Percentiles rank a stretch among this genome's conserved stretches.
Evolutionary conservation across 2,113 vertebrate species (phyloP).

Genomic region (Peromyscus polionotus): DNA sequence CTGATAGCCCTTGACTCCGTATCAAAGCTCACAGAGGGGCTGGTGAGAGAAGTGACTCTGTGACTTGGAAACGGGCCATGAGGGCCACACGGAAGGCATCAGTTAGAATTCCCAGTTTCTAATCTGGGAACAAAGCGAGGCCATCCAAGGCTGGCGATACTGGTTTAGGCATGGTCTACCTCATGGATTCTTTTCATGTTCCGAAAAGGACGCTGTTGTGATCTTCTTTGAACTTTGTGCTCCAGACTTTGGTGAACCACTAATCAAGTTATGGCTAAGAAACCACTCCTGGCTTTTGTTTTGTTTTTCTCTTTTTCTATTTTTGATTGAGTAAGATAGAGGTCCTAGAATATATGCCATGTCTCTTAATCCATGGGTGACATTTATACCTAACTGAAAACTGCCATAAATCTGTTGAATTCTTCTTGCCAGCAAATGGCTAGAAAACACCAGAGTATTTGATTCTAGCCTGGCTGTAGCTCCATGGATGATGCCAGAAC

Average conservation of each 20-base stretch:
- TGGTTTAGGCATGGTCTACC: background rate
- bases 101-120: background rate
- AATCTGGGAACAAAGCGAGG: background rate
- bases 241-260: background rate
- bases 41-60: background rate
- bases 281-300: background rate
- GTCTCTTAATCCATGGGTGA: background rate
- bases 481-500: constrained; percentile 58
- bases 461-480: constrained; percentile 25
- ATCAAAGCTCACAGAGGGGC: background rate
- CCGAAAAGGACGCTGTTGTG: background rate
- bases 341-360: constrained; percentile 12
- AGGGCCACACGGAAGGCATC: background rate
- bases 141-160: background rate
- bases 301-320: background rate
- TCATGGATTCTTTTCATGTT: background rate
- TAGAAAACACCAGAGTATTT: constrained; percentile 55
- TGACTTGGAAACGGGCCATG: background rate
- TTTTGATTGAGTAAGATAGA: constrained; percentile 52
- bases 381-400: constrained; percentile 52
- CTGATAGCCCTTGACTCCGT: constrained; percentile 45
- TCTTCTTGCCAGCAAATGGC: constrained; percentile 47
- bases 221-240: background rate
- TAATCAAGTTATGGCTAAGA: constrained; percentile 1
- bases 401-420: constrained; percentile 30